Percentiles rank a stretch among this genome's conserved stretches.
phyloP scores from a whole-genome alignment of 2,888 invertebrate species.

The Cabera pusaria region DNA sequence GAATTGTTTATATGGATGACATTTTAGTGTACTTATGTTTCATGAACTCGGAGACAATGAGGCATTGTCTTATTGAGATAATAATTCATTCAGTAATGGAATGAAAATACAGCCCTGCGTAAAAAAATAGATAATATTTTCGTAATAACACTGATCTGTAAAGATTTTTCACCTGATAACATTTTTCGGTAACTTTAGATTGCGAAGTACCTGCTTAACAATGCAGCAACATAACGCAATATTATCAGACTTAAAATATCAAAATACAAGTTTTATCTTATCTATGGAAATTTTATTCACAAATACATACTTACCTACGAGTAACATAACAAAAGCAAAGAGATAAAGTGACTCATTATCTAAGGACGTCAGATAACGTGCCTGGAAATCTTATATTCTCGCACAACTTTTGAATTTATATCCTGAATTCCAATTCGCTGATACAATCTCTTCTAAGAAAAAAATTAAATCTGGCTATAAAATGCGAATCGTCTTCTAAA shows the following conservation, averaged over 20 bases:
- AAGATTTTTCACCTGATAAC: slow-evolving; percentile 31
- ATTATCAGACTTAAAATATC: slow-evolving; percentile 23
- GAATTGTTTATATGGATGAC: slow-evolving; percentile 55
- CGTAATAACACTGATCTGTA: slow-evolving; percentile 17
- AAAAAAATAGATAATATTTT: slow-evolving; percentile 24
- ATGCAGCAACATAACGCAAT: slow-evolving; percentile 27
- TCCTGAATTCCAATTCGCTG: slow-evolving; percentile 45
- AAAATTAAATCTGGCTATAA: slow-evolving; percentile 26
- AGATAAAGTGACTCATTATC: slow-evolving; percentile 43
- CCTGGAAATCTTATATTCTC: slow-evolving; percentile 35
- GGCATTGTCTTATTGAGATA: slow-evolving; percentile 24
- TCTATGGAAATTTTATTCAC: slow-evolving; percentile 31
- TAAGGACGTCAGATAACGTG: slow-evolving; percentile 38
- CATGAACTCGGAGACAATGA: slow-evolving; percentile 30
- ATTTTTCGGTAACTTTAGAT: slow-evolving; percentile 9
- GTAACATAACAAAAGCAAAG: slow-evolving; percentile 23
- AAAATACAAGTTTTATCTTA: slow-evolving; percentile 28
- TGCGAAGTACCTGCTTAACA: slow-evolving; percentile 14
- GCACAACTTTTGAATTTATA: slow-evolving; percentile 31
- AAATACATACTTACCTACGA: slow-evolving; percentile 9
- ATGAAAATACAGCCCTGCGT: slow-evolving; percentile 7
- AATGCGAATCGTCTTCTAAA: slow-evolving; percentile 12
- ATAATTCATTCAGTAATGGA: slow-evolving; percentile 8
- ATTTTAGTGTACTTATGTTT: slow-evolving; percentile 24
- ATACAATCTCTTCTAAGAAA: slow-evolving; percentile 37